Conservation (phyloP, 1,140 invertebrate species). For the Archivesica marissinica region DNA sequence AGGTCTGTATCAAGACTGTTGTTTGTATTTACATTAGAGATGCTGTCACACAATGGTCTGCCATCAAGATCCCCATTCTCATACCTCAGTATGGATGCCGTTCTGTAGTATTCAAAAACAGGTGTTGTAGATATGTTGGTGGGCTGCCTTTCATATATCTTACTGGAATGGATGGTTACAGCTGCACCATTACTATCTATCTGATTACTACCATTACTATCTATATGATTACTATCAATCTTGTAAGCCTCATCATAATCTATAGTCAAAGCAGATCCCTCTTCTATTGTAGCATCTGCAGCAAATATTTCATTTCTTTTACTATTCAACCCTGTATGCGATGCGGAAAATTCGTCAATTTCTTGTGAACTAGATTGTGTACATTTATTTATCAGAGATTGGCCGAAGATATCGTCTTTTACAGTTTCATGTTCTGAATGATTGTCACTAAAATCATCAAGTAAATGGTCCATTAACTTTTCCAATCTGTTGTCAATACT, state of each 20-base stretch:
- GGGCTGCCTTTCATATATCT: conserved; percentile 13
- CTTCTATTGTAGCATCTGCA: background rate
- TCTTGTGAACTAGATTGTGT: conserved; percentile 13
- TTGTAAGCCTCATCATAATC: conserved; percentile 60
- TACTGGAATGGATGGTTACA: background rate
- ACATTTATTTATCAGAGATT: background rate
- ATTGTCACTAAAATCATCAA: background rate
- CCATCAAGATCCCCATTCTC: background rate
- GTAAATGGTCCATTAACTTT: background rate
- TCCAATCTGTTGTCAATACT: background rate
- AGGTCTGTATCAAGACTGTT: conserved; percentile 5
- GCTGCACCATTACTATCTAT: background rate
- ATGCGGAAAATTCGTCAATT: background rate
- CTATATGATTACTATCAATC: conserved; percentile 4
- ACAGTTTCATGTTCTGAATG: background rate
- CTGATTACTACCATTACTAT: conserved; percentile 27
- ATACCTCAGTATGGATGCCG: background rate
- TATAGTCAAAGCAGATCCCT: background rate
- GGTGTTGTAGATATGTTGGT: background rate
- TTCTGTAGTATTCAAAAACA: background rate
- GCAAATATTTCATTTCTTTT: background rate
- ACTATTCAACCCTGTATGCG: background rate
- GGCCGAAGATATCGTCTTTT: background rate
- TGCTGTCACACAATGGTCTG: conserved; percentile 3
- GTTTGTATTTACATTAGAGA: background rate